Evolutionary conservation across 1,140 invertebrate species (phyloP).

Genomic region (Lepidurus arcticus): DNA sequence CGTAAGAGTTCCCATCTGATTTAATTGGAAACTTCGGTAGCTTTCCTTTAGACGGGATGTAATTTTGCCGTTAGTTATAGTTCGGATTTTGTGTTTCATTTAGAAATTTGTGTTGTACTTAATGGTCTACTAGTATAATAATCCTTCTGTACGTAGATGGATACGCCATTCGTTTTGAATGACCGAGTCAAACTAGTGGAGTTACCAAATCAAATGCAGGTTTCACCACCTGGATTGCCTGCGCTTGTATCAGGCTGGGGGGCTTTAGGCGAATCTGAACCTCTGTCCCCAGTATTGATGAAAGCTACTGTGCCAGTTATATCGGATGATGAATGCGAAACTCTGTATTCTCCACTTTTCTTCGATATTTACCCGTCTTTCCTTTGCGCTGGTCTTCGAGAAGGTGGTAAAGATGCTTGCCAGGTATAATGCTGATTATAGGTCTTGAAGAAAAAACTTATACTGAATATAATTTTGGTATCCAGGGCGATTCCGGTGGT

Average conservation of each 20-base stretch:
- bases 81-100: too few relatives aligned
- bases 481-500: constrained; percentile 55
- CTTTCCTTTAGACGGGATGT: too few relatives aligned
- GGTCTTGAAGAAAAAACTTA: background rate
- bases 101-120: too few relatives aligned
- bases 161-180: constrained; percentile 28
- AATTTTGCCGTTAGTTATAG: too few relatives aligned
- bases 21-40: too few relatives aligned
- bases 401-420: constrained; percentile 47
- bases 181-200: constrained; percentile 25
- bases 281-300: background rate
- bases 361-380: constrained; percentile 38
- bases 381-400: constrained; percentile 44
- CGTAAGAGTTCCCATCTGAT: too few relatives aligned
- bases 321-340: constrained; percentile 31
- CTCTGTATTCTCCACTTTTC: constrained; percentile 30
- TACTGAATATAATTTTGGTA: constrained; percentile 37
- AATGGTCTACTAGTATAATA: too few relatives aligned
- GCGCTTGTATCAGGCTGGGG: constrained; percentile 32
- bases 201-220: constrained; percentile 26
- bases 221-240: constrained; percentile 2
- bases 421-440: constrained; percentile 38
- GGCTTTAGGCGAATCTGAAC: constrained; percentile 23
- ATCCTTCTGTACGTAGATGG: background rate
- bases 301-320: constrained; percentile 28